These are phyloP conservation scores for Capitulum mitella DNA, from an alignment of 2,888 invertebrate genomes.

Conservation along the genomic window DNA sequence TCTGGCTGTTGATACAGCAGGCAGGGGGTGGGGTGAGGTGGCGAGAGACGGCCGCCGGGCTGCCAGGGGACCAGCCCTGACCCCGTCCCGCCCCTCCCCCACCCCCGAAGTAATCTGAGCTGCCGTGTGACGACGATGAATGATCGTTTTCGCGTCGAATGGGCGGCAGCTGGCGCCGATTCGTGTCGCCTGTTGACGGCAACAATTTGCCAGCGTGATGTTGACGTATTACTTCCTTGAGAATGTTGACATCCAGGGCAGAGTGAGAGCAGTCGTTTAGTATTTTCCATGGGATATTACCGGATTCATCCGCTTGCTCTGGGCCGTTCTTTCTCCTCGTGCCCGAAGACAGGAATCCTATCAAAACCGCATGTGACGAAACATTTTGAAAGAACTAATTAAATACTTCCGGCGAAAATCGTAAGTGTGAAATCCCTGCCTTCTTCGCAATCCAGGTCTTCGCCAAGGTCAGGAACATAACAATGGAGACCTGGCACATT, in stretches of 20 bases:
- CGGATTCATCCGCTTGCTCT: too few species aligned
- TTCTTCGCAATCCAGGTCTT: not conserved
- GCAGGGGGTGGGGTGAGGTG: not conserved
- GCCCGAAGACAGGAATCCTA: too few species aligned
- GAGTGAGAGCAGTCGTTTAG: too few species aligned
- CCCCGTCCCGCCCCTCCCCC: too few species aligned
- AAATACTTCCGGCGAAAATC: not conserved
- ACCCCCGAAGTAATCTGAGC: not conserved
- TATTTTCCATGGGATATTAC: too few species aligned
- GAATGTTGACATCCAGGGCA: too few species aligned
- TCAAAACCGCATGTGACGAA: too few species aligned
- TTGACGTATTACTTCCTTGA: not conserved
- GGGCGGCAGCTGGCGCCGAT: not conserved
- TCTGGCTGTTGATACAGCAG: not conserved
- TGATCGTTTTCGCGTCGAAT: not conserved
- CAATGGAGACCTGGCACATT: not conserved
- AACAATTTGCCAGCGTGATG: not conserved
- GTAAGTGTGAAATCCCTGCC: not conserved
- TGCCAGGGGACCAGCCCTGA: not conserved
- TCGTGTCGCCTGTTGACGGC: not conserved
- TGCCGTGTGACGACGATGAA: not conserved
- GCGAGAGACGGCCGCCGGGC: not conserved
- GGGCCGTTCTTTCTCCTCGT: too few species aligned
- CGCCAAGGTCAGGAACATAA: not conserved
- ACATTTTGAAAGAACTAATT: too few species aligned